Base-by-base conservation (phyloP, 1,140 invertebrate genomes). In the Drosophila tropicalis region DNA sequence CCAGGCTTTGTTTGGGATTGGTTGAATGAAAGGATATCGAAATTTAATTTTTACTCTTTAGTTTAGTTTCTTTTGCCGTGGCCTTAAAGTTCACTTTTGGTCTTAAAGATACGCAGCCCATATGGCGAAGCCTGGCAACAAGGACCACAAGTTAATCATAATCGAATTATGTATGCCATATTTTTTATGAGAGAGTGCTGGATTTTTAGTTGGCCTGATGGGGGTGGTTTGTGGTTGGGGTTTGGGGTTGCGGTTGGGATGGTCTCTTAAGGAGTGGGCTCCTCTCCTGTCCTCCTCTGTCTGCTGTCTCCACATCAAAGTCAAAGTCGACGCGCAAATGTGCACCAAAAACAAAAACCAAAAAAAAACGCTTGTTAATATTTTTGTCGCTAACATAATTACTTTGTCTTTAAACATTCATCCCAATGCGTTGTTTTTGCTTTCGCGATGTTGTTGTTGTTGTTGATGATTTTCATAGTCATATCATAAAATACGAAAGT, bases 351-450 rank as follows among this genome's bases (percentile, higher is more conserved):
- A 29, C 25, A 29, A 29, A 29, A 22, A 22, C 19, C 19, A 22
- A 29, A 51, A 47, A 51, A 65, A 55, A 55, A 32, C 32, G 34
- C 44, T 65, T 76, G 56, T 55, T 79, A 79, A 79, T 76, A 72
- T 72, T 76, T 79, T 76, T 79, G 76, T 68, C 76, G 76, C 44
- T 71, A 71, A 57, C 69, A 70, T 64, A 81, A 81, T 80, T 75
- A 76, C 63, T 72, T 66, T 71, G 77, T 79, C 54, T 72, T 69
- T 60, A 63, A 67, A 67, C 22, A 67, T 60, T 25, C 66, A 55
- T 54, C 56, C 44, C 39, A 54, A 68, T 36, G 58, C 44, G 56
- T 58, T 76, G 65, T 69, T 74, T 67, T 70, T 61, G 58, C 39
- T 72, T 75, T 60, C 13, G n/a, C 10, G 41, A 17, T 22, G 44